Base-by-base conservation (phyloP, 2,113 vertebrate genomes). In the Tyto alba region DNA sequence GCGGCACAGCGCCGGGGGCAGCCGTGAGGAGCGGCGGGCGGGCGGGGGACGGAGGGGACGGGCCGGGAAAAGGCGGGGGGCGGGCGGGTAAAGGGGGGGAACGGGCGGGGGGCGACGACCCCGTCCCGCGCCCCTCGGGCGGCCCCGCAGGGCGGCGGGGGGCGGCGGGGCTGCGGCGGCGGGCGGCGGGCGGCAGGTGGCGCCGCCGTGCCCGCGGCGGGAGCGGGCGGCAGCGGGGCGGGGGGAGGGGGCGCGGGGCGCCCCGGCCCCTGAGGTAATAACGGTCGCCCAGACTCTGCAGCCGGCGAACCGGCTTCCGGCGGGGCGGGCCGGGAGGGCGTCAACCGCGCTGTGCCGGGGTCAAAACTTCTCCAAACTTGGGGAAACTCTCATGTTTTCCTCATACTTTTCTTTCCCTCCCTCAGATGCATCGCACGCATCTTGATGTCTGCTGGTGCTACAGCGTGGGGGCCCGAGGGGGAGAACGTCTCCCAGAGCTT, bases 241-340 rank as follows among this genome's bases (percentile, higher is more conserved):
- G 22, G 67, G 59, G 68, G 21, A 5, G 40, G 59, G 76, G 76
- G 25, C 22, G 47, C 4, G 8, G 6, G 38, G 17, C 29, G 2
- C 10, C n/a, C 13, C 4, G 5, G 11, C 9, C 17, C 45, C 18
- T 41, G 34, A 38, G 84, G 93, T 5, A 6, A 0, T n/a, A 13
- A 11, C 19, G 41, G 29, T 3, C 4, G 43, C 2, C 2, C 3
- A 62, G 4, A 20, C 18, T n/a, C 2, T 4, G 30, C 18, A 0
- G 9, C 5, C 1, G 25, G 17, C 3, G 8, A 2, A 1, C 12
- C 5, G 64, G 36, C 25, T 2, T 15, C 17, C 21, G 1, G 4
- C 14, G 13, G 8, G 7, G 6, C 2, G 6, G 11, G 16, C 6
- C 5, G 16, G 5, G 17, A 9, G 41, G 40, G 4, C 1, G 16